A percentile compares a stretch with the other conserved stretches of the same genome.
Conservation (phyloP, 1,140 invertebrate genomes). For the Sycophila sp. region DNA sequence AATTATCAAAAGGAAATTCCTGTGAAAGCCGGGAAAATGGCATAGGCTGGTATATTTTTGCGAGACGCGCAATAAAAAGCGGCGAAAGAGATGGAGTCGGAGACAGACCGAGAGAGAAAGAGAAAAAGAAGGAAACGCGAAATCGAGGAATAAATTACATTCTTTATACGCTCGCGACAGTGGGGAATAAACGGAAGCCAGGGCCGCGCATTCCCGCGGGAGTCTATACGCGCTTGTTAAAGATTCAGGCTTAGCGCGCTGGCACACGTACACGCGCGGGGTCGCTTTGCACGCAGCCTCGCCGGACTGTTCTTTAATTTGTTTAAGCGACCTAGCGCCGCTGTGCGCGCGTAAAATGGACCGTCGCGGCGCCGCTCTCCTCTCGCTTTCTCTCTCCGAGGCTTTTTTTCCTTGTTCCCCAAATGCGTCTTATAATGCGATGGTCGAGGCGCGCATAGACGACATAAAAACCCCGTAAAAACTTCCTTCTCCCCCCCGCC, state of each 20-base stretch:
- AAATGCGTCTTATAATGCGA: conserved; percentile 15
- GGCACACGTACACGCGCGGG: background rate
- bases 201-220: conserved; percentile 1
- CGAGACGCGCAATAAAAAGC: background rate
- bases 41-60: too few species aligned
- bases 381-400: background rate
- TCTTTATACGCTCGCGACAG: conserved; percentile 36
- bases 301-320: conserved; percentile 49
- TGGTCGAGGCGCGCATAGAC: conserved; percentile 36
- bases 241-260: conserved; percentile 23
- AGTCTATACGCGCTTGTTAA: conserved; percentile 12
- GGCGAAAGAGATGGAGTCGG: background rate
- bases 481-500: conserved; percentile 41
- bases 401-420: background rate
- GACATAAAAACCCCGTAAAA: conserved; percentile 52
- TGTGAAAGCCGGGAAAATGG: too few species aligned
- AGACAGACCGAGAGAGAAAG: background rate
- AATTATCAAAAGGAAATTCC: background rate
- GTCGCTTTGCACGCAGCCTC: too few species aligned
- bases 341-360: conserved; percentile 22
- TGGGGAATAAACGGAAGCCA: conserved; percentile 4
- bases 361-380: background rate
- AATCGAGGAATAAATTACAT: conserved; percentile 33
- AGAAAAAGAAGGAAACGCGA: background rate
- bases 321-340: conserved; percentile 44